Evolutionary conservation across 1,140 invertebrate genomes (phyloP), one percentile per base, ranked within the genome.

Genomic region (Mya arenaria): DNA sequence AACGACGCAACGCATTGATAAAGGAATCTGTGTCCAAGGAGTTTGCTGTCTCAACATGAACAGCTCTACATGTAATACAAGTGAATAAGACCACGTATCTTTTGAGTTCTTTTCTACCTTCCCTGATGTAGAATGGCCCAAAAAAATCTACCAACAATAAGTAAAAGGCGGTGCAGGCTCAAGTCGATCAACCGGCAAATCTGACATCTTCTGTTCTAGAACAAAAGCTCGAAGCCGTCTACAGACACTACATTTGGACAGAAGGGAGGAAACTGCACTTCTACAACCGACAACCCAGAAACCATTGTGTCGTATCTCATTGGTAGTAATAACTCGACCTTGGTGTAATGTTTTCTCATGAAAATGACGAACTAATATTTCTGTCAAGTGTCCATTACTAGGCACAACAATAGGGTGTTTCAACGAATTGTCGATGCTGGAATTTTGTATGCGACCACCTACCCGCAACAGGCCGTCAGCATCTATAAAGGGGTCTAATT

Each of bases 61-160:
- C 65, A 37, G 87, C 87, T 84, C 84, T 34, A 8, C 36, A 60
- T 1, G 62, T 37, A 17, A 88, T 52, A 52, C 87, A 88, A 37
- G 87, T 82, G 48, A 88, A 88, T 0, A 88, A 10, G 19, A 74
- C 36, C 32, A 73, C 83, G 66, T 82, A 88, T 28, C 74, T 6
- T 63, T 88, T 88, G 0, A 77, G 1, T 52, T 78, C 63, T 23
- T 66, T 81, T 56, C 65, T 10, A 25, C 82, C 72, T 36, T 83
- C 65, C n/a, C 86, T 85, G 8, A 88, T 32, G 0, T 32, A 15
- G 23, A 84, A 88, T 0, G 87, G 87, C 17, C 87, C 69, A 72
- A 72, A 36, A 25, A 36, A 66, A 66, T 66, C 63, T 25, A 66
- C 58, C 4, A 15, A 8, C 62, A 30, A 68, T 72, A 65, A 10